A percentile compares a stretch with the other conserved stretches of the same genome.
phyloP scores from a whole-genome alignment of 1,140 invertebrate species.

The Bemisia tabaci region DNA sequence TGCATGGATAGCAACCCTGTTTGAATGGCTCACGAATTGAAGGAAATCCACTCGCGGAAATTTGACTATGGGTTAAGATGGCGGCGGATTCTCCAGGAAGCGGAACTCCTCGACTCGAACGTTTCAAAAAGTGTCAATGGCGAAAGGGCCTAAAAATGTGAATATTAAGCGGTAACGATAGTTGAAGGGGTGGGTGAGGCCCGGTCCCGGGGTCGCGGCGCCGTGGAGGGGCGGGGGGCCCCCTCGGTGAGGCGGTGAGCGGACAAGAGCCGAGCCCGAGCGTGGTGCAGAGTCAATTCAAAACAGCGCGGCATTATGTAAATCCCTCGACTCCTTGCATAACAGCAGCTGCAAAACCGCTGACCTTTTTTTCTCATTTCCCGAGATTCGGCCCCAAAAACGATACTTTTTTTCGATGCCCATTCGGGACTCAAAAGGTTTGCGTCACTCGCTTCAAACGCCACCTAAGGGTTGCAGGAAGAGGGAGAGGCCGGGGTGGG shows the following conservation, averaged over 20 bases:
- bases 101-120: too few relatives aligned
- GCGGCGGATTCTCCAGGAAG: too few relatives aligned
- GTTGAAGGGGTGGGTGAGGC: not conserved
- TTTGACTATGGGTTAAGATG: too few relatives aligned
- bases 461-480: too few relatives aligned
- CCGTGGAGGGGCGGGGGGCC: not conserved
- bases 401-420: not conserved
- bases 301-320: not conserved
- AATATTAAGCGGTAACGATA: not conserved
- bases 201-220: too few relatives aligned
- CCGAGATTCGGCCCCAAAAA: not conserved
- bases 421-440: not conserved
- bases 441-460: not conserved
- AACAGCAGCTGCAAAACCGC: not conserved
- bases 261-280: not conserved
- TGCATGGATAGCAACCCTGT: too few relatives aligned
- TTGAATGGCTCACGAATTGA: too few relatives aligned
- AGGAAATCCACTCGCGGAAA: too few relatives aligned
- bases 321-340: not conserved
- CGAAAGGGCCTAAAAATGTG: not conserved
- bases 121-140: too few relatives aligned
- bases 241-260: not conserved
- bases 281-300: not conserved
- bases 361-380: not conserved
- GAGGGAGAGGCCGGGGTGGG: too few relatives aligned